Base-by-base conservation (phyloP, 2,888 invertebrate genomes). In the Selenia dentaria region DNA sequence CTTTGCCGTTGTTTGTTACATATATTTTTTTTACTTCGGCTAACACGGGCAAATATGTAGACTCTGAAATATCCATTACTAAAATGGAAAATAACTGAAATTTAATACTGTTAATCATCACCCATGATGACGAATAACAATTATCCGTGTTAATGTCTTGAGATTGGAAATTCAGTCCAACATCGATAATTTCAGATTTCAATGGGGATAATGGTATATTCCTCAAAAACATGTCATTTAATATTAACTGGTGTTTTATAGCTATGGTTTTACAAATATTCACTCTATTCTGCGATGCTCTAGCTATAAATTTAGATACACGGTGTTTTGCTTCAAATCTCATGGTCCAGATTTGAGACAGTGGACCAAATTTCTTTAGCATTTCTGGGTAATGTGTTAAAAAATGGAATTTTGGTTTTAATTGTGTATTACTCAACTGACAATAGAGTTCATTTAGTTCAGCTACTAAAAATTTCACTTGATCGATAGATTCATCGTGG, bases 241-340 rank as follows among this genome's bases (percentile, higher is more conserved):
- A 16, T 14, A 32, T 27, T 4, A 53, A 24, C 24, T 53, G 53
- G 37, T 46, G 12, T 40, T 53, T 53, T 9, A 53, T 43, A 8
- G 54, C 50, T 25, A 54, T 32, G 1, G 54, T 47, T 41, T 41
- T 44, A 11, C 40, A 41, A 24, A 54, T 24, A 38, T 54, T 54
- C 1, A 37, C 24, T 29, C 38, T 27, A 26, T 14, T 54, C 3
- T 6, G 9, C 9, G 50, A 46, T 12, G 44, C 18, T 35, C 36
- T 27, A 5, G 54, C 50, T 1, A 35, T 24, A 22, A 47, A 22
- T 36, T 52, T 52, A 33, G 39, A 47, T 10, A 55, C 14, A 10
- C 52, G 27, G 29, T 52, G 52, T 11, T 52, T 52, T 0, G 52
- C 55, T 42, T 56, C 52, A 40, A 52, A 56, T 14, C 56, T 32